phyloP scores from a whole-genome alignment of 2,888 invertebrate species.

The Dryadula phaetusa region DNA sequence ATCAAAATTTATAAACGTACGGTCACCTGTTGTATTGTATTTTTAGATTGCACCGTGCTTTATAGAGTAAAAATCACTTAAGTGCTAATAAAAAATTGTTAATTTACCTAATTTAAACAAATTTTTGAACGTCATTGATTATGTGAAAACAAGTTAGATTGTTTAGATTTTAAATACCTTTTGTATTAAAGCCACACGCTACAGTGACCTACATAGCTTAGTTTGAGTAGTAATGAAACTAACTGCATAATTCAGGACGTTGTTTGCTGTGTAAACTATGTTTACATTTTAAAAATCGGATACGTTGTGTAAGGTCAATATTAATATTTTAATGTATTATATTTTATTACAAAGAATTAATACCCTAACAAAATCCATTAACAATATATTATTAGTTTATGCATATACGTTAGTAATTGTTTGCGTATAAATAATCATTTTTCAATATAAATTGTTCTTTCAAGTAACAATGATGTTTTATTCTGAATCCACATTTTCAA shows the following conservation, averaged over 20 bases:
- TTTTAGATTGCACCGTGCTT: too few species aligned
- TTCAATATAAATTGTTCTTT: not conserved
- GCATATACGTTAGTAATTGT: too few species aligned
- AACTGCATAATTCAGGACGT: not conserved
- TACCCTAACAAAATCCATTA: not conserved
- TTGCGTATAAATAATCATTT: not conserved
- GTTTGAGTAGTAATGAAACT: not conserved
- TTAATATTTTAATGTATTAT: not conserved
- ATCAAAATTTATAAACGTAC: too few species aligned
- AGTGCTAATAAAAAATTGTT: too few species aligned
- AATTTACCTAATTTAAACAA: too few species aligned
- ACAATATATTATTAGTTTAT: not conserved
- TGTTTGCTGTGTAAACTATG: not conserved
- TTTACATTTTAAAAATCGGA: conserved; percentile 5
- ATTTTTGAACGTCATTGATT: not conserved
- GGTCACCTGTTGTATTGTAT: too few species aligned
- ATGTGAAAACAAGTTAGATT: not conserved
- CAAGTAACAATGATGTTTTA: not conserved
- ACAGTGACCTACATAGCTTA: conserved; percentile 10
- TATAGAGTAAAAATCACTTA: too few species aligned
- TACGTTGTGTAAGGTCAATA: not conserved
- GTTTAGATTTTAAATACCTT: not conserved
- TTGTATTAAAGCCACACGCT: not conserved
- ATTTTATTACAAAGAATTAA: not conserved
- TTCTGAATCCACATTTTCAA: not conserved